A percentile compares a stretch with the other conserved stretches of the same genome.
These are phyloP conservation scores for Sphaerodactylus townsendi DNA, from an alignment of 2,113 vertebrate genomes.

Conservation along the genomic window DNA sequence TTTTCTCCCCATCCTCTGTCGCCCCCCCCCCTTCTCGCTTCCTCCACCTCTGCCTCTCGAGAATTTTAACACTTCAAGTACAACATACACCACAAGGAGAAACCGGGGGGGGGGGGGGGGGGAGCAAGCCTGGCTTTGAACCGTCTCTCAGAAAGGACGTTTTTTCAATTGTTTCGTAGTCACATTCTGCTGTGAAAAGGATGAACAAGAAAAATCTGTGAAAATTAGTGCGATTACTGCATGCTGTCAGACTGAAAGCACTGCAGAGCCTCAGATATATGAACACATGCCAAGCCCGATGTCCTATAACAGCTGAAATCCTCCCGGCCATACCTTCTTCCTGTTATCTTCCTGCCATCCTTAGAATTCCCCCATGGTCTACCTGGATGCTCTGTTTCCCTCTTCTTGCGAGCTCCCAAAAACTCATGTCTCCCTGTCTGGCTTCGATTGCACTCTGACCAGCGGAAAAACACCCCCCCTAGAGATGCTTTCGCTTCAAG, in stretches of 20 bases:
- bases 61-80: conserved; percentile 58
- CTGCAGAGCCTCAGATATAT: not conserved
- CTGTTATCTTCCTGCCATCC: not conserved
- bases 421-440: not conserved
- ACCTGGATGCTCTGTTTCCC: not conserved
- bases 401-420: not conserved
- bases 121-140: conserved; percentile 14
- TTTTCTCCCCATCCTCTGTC: not conserved
- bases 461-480: not conserved
- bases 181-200: conserved; percentile 38
- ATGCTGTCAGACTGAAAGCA: conserved; percentile 21
- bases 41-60: conserved; percentile 40
- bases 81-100: conserved; percentile 22
- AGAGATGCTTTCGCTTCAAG: not conserved
- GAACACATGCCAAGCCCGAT: not conserved
- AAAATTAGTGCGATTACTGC: conserved; percentile 9
- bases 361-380: too few species aligned
- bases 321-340: not conserved
- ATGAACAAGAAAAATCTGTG: not conserved
- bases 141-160: conserved; percentile 28
- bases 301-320: not conserved
- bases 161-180: conserved; percentile 23
- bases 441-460: not conserved
- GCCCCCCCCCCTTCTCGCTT: not conserved
- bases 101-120: not conserved